Evolutionary conservation across 2,113 vertebrate species (phyloP).

Genomic region (Muntiacus reevesi): DNA sequence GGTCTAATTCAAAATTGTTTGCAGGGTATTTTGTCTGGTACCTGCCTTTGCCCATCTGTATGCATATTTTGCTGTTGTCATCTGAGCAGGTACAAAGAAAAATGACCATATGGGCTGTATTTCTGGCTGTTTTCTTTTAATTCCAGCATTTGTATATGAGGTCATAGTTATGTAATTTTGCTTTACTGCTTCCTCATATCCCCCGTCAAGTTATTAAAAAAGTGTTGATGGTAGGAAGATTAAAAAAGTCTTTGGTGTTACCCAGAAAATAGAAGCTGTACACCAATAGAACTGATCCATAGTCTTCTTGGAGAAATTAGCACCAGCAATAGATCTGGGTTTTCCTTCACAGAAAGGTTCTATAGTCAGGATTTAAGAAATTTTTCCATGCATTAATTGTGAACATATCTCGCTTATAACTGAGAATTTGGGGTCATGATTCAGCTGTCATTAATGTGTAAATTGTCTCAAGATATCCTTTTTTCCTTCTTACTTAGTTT

Average conservation of each 20-base stretch:
- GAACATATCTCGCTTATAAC: background rate
- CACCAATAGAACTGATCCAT: background rate
- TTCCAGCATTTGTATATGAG: background rate
- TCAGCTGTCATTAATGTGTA: background rate
- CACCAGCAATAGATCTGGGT: background rate
- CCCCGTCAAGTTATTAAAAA: background rate
- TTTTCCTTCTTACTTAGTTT: background rate
- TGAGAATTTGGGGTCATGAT: background rate
- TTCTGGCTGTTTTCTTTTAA: background rate
- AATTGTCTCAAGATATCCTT: background rate
- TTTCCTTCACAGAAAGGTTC: background rate
- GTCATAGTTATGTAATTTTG: background rate
- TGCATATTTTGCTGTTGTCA: background rate
- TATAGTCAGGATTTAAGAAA: background rate
- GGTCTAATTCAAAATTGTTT: background rate
- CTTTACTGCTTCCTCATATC: background rate
- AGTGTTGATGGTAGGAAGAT: background rate
- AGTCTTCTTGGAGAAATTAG: background rate
- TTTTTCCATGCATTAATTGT: background rate
- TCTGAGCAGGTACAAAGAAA: background rate
- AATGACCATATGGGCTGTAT: background rate
- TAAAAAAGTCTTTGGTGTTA: background rate
- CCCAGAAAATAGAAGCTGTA: background rate
- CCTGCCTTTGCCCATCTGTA: background rate
- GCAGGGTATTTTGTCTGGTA: background rate